Evolutionary conservation across 2,888 invertebrate species (phyloP), one percentile per base, ranked within the genome.

Genomic region (Alitta virens): DNA sequence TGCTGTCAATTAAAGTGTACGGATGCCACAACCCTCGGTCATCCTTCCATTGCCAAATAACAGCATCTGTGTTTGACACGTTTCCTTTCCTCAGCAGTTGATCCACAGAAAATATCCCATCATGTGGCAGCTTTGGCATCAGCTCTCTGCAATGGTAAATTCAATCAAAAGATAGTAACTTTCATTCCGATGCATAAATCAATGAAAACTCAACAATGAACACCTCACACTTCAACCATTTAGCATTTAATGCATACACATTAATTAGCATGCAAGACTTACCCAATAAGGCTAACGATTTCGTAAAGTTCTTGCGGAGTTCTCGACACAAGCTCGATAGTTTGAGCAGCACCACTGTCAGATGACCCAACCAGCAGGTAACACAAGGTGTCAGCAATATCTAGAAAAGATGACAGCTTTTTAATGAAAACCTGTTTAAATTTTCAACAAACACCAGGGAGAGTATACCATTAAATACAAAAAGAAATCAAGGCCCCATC

Each of bases 11-110:
- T 71, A 90, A 88, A 49, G 93, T 91, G 83, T 97, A 98, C 5
- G 93, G 90, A 79, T 94, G 94, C 93, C 84, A 94, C 64, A 85
- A 83, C 75, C 91, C 94, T 76, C 94, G 87, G 82, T 97, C 96
- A 81, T 97, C 97, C 59, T 93, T 87, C 97, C 97, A 98, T 82
- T 96, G 95, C 98, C 98, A 98, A 70, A 91, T 88, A 2, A 94
- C 91, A 63, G 90, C 88, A 78, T 92, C 90, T 5, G 72, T 71
- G 75, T 88, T 87, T 7, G 88, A 86, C 26, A 87, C 85, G 9
- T 73, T 71, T 9, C 75, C 75, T 61, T 78, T 78, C 49, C 74
- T 67, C 64, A 96, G 86, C 74, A 94, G 86, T 53, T 89, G 86
- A 84, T 98, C 97, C 63, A 98, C 94, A 55, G 91, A 87, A 85